These are phyloP conservation scores for Eira barbara DNA, from an alignment of 2,113 vertebrate genomes.

Conservation along the genomic window DNA sequence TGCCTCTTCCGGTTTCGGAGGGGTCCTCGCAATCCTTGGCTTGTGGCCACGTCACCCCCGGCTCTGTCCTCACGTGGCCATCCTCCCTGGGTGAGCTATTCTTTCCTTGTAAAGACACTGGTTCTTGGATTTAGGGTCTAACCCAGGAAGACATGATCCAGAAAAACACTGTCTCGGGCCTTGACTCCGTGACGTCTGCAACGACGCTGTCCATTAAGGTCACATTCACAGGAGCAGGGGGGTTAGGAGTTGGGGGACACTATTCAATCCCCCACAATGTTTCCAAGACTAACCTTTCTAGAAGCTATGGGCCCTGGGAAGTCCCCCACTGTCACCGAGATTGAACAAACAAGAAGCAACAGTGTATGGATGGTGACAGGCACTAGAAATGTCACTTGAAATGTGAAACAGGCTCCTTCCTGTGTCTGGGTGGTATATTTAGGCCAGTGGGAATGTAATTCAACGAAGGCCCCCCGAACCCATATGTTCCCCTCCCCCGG, in stretches of 20 bases:
- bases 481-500: background rate
- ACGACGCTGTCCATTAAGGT: background rate
- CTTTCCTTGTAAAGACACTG: background rate
- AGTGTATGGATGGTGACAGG: background rate
- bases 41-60: background rate
- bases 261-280: rapidly evolving
- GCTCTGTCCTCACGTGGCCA: rapidly evolving
- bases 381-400: background rate
- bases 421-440: background rate
- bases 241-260: background rate
- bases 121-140: background rate
- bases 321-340: too few species aligned
- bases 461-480: background rate
- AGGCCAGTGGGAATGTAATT: background rate
- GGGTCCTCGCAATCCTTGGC: background rate
- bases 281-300: background rate
- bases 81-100: background rate
- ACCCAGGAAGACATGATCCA: background rate
- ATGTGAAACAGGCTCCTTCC: background rate
- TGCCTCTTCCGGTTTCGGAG: rapidly evolving
- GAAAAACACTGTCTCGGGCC: background rate
- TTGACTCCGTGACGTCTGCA: background rate
- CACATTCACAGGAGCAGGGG: too few species aligned
- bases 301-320: background rate
- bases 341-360: background rate